Percentiles rank a stretch among this genome's conserved stretches.
phyloP scores from a whole-genome alignment of 2,888 invertebrate genomes.

The Linnaemya vulpina region DNA sequence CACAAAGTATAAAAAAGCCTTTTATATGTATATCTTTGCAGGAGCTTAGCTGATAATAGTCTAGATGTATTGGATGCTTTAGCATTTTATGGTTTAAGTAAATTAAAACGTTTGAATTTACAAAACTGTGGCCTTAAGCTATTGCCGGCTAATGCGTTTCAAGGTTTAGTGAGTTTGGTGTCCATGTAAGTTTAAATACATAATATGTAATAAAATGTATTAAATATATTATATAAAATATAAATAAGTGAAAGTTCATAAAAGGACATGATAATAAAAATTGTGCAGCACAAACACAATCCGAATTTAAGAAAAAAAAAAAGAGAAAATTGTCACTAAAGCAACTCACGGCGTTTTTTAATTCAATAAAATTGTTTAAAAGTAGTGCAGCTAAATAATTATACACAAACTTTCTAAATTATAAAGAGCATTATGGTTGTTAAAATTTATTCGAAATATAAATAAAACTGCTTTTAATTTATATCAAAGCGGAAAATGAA shows the following conservation, averaged over 20 bases:
- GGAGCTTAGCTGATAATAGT: constrained; percentile 89
- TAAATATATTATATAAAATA: neutral
- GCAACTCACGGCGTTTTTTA: no score
- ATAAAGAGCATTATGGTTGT: no score
- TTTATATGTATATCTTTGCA: no score
- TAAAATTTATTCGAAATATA: no score
- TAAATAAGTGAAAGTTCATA: neutral
- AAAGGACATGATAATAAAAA: neutral
- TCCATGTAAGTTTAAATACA: constrained; percentile 81
- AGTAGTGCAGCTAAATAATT: no score
- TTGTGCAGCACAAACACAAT: neutral
- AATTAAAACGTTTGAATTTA: constrained; percentile 82
- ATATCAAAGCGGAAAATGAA: neutral
- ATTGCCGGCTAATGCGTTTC: constrained; percentile 82
- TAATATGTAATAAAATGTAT: neutral
- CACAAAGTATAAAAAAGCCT: no score
- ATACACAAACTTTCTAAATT: no score
- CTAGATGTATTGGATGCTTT: constrained; percentile 87
- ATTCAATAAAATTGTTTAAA: no score
- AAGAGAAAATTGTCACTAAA: no score
- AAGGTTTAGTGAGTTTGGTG: constrained; percentile 80
- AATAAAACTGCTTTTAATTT: no score
- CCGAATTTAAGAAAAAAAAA: no score
- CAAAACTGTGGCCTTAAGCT: constrained; percentile 83
- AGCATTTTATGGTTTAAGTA: constrained; percentile 85